Base-by-base conservation (phyloP, 1,140 invertebrate genomes). In the Atta cephalotes region DNA sequence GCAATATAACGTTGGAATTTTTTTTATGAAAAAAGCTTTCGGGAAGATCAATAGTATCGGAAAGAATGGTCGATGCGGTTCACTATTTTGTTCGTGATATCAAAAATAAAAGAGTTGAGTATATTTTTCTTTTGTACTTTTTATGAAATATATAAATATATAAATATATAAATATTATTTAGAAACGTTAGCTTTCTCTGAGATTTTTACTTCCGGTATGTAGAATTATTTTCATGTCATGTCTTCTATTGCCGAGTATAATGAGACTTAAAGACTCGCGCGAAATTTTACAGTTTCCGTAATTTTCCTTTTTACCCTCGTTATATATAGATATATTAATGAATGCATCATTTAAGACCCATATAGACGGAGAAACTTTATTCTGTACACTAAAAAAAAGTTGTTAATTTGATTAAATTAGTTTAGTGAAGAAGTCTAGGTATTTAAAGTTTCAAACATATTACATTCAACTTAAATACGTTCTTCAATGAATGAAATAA, bases 141-240 rank as follows among this genome's bases (percentile, higher is more conserved):
- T 53, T 25, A 25, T 10, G 31, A 4, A 58, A 71, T 35, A 35
- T 35, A 35, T 39, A 56, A 70, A 81, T 58, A 71, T 70, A 25
- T 25, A 25, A 25, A 25, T 25, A 25, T 25, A 25, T 25, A 25
- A 25, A 25, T 25, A 25, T 25, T 35, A 80, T 53, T 70, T 35
- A 62, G 56, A 76, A 16, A 31, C 6, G 49, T 76, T 63, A 51
- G 18, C 80, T 62, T 84, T 84, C 70, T 45, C 35, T 25, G 3
- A 4, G 18, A 84, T 62, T 84, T 62, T 62, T 62, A 31, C 60
- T 84, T 76, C 70, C 18, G 66, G n/a, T 35, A 7, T 10, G 35
- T 51, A 25, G 25, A 25, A 35, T 82, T 14, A 74, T 49, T 62
- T 62, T 49, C n/a, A 49, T 10, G 35, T 60, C 10, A 0, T 16